Conservation (phyloP, 2,888 invertebrate genomes). For the Lithophane socia region DNA sequence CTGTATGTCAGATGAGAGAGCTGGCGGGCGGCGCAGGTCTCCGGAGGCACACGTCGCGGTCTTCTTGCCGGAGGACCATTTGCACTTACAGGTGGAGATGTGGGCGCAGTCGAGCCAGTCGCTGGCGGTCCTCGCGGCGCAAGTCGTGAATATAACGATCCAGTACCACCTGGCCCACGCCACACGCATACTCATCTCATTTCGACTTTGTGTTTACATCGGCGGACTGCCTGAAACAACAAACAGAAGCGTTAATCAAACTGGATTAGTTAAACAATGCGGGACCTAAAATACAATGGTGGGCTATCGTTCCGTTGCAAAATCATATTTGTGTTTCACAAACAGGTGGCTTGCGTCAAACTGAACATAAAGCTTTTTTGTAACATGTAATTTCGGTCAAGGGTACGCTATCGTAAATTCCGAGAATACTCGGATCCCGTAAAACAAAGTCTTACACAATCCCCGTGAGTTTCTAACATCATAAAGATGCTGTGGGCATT, state of each 20-base stretch:
- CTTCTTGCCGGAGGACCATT: constrained; percentile 98
- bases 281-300: constrained; percentile 69
- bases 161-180: constrained; percentile 90
- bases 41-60: constrained; percentile 96
- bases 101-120: constrained; percentile 97
- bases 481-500: constrained; percentile 56
- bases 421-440: constrained; percentile 52
- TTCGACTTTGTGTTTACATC: constrained; percentile 88
- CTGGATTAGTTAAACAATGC: constrained; percentile 78
- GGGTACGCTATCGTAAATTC: constrained; percentile 70
- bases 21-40: constrained; percentile 94
- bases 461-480: constrained; percentile 55
- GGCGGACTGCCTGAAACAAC: constrained; percentile 89
- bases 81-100: constrained; percentile 96
- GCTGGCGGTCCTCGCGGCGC: constrained; percentile 88
- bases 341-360: constrained; percentile 73
- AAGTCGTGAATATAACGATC: constrained; percentile 88
- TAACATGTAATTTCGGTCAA: constrained; percentile 72
- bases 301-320: constrained; percentile 56
- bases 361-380: constrained; percentile 70
- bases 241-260: constrained; percentile 77
- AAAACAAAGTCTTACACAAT: constrained; percentile 64
- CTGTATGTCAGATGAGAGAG: constrained; percentile 90
- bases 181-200: constrained; percentile 91
- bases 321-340: constrained; percentile 75